Evolutionary conservation across 2,888 invertebrate species (phyloP), one percentile per base, ranked within the genome.

Genomic region (Hydrotaea diabolus): DNA sequence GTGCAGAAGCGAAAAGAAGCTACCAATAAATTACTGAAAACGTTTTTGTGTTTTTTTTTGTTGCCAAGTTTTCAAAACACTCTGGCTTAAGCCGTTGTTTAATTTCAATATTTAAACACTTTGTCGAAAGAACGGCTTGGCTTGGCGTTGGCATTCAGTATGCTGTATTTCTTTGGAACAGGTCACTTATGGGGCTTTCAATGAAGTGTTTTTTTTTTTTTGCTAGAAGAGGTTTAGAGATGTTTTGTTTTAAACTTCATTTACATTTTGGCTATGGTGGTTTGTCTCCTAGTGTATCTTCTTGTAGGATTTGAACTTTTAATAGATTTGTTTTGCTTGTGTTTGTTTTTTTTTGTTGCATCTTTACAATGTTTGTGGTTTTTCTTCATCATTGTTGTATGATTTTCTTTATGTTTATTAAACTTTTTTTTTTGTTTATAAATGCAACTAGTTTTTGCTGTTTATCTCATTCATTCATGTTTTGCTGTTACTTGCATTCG

Each of bases 281-380:
- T 74, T 84, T 86, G 86, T 80, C 82, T 82, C 19, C 78, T 77
- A 17, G 59, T 13, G 1, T 19, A 15, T 62, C 5, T 62, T 62
- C 46, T 75, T 83, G 43, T 78, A 36, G 13, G 39, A 69, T 75
- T 78, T 84, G 79, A 83, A 83, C 78, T 85, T 85, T 83, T 83
- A 80, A 83, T 85, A 76, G 64, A 75, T 83, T 64, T 64, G 46
- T 21, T 46, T 19, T 66, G 11, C 7, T 69, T 46, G 2, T 46
- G 31, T 31, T n/a, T 15, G 17, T 21, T 66, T 19, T 36, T 62
- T 26, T 15, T 64, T 64, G 66, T 15, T 1, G 31, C 5, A 9
- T 39, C 13, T 59, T 66, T 66, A 13, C 49, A 4, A n/a, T n/a
- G 17, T 9, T 36, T 31, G 64, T 31, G n/a, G 39, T 49, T 13